Evolutionary conservation across 2,113 vertebrate genomes (phyloP).

Genomic region (Megaleporinus macrocephalus): DNA sequence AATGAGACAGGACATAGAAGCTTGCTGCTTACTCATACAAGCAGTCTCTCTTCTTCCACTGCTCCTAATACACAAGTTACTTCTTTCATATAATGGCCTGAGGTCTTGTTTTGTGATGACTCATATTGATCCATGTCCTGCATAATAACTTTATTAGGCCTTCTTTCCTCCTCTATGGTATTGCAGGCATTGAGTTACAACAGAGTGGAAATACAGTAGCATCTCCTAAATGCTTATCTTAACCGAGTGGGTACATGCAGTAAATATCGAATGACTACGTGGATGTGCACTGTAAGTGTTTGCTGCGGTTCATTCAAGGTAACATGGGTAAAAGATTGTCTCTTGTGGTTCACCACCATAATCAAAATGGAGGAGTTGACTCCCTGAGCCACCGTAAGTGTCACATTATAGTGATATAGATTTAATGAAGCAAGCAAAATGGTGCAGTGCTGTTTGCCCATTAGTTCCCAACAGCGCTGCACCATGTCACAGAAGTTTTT

Average conservation of each 20-base stretch:
- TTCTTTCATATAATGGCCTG: conserved; percentile 32
- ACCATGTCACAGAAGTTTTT: conserved; percentile 17
- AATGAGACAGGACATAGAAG: conserved; percentile 15
- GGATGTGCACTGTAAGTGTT: not conserved
- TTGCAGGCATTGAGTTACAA: conserved; percentile 24
- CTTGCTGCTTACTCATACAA: conserved; percentile 21
- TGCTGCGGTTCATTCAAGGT: conserved; percentile 7
- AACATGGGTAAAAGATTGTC: conserved; percentile 30
- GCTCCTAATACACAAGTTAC: conserved; percentile 34
- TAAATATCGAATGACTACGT: conserved; percentile 13
- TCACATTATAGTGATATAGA: conserved; percentile 46
- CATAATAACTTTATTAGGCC: conserved; percentile 30
- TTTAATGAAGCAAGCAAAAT: conserved; percentile 46
- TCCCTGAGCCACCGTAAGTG: conserved; percentile 30
- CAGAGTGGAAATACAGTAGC: not conserved
- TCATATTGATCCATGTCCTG: conserved; percentile 39
- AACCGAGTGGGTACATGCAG: not conserved
- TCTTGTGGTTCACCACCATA: not conserved
- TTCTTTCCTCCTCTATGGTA: conserved; percentile 12
- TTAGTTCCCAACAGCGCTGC: conserved; percentile 25
- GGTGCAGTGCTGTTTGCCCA: conserved; percentile 34
- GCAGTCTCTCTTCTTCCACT: conserved; percentile 6
- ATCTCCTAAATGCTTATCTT: conserved; percentile 2
- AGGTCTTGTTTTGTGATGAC: conserved; percentile 17
- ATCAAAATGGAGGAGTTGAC: conserved; percentile 36